Evolutionary conservation across 2,888 invertebrate species (phyloP).

Genomic region (Meteorus cinctellus): DNA sequence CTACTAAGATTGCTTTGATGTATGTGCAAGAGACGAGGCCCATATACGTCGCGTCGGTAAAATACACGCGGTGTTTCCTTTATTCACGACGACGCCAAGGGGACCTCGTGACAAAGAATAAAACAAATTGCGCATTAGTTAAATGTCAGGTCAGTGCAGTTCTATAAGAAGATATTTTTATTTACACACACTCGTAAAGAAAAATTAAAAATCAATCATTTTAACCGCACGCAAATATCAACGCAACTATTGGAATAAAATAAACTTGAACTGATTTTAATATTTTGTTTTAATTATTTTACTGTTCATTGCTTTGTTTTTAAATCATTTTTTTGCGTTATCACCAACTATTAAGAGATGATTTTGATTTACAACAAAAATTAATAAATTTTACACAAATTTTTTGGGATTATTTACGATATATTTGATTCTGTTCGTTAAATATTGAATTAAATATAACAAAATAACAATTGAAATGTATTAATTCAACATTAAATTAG

Average conservation of each 20-base stretch:
- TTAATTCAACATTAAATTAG: too few relatives aligned
- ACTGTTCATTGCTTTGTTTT: too few relatives aligned
- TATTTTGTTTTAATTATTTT: too few relatives aligned
- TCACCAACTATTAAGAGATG: too few relatives aligned
- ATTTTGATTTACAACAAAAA: too few relatives aligned
- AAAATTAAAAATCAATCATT: neutral
- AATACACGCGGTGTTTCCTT: conserved; percentile 33
- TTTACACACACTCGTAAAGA: neutral
- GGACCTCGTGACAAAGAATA: conserved; percentile 51
- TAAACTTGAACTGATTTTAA: too few relatives aligned
- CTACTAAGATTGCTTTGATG: conserved; percentile 2
- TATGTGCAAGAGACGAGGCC: conserved; percentile 24
- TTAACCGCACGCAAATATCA: conserved; percentile 3
- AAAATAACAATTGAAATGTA: too few relatives aligned
- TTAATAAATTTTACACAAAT: too few relatives aligned
- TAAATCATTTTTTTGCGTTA: too few relatives aligned
- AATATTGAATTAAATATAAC: too few relatives aligned
- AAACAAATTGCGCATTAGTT: conserved; percentile 54
- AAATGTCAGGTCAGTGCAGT: conserved; percentile 51
- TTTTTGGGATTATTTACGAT: too few relatives aligned
- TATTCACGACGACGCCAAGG: conserved; percentile 48
- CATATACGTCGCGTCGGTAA: conserved; percentile 37
- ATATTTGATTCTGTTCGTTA: too few relatives aligned
- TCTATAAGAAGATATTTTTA: conserved; percentile 16
- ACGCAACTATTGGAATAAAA: neutral